Evolutionary conservation across 2,888 invertebrate genomes (phyloP).

Genomic region (Athripsodes cinereus): DNA sequence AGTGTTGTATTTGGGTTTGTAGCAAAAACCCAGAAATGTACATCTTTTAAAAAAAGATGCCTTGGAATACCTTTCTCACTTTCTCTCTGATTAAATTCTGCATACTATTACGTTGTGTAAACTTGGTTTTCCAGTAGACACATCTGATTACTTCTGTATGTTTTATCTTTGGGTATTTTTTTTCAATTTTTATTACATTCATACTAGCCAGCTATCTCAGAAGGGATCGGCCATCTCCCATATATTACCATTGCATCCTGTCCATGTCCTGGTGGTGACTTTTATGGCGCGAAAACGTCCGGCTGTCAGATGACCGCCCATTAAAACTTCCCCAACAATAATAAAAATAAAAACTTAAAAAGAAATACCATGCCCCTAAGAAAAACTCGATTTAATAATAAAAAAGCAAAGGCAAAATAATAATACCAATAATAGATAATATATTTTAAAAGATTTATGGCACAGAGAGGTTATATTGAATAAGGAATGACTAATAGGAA

Average conservation of each 20-base stretch:
- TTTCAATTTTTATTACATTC: slow-evolving; percentile 4
- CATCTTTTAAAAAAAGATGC: too few species aligned
- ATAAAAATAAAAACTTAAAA: slow-evolving; percentile 12
- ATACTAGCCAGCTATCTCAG: not conserved
- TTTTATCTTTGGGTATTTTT: not conserved
- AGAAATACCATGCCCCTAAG: slow-evolving; percentile 5
- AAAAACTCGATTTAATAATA: not conserved
- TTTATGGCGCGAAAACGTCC: slow-evolving; percentile 28
- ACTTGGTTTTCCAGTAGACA: too few species aligned
- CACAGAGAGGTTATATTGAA: too few species aligned
- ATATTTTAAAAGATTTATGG: too few species aligned
- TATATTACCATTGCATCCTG: slow-evolving; percentile 16
- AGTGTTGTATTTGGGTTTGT: too few species aligned
- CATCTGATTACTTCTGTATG: too few species aligned
- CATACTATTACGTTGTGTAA: too few species aligned
- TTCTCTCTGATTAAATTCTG: too few species aligned
- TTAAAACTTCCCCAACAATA: slow-evolving; percentile 12
- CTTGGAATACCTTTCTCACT: too few species aligned
- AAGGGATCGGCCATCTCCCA: not conserved
- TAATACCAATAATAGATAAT: too few species aligned
- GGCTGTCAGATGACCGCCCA: slow-evolving; percentile 23
- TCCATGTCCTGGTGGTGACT: slow-evolving; percentile 24
- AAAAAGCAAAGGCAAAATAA: not conserved
- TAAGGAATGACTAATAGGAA: too few species aligned
- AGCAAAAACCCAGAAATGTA: too few species aligned